Base-by-base conservation (phyloP, 1,140 invertebrate genomes). In the Rhizoglyphus robini region DNA sequence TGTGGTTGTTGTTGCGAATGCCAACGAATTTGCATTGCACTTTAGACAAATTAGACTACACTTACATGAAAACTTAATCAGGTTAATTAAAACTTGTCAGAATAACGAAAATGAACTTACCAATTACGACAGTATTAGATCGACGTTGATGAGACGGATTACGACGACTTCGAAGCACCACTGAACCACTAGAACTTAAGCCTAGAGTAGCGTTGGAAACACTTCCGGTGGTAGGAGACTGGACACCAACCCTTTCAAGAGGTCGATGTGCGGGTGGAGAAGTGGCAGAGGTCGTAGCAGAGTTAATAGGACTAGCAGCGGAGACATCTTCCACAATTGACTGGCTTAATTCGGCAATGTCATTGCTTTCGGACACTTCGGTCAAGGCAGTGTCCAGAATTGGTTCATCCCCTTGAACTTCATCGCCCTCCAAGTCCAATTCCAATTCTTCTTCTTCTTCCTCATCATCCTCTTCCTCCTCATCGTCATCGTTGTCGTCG, bases 121-220 rank as follows among this genome's bases (percentile, higher is more conserved):
- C 51, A 11, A 54, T 11, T 11, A 54, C 20, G 15, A 60, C 58
- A 5, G 58, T 60, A n/a, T 60, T 15, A 11, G 58, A 60, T 23
- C 58, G 58, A 20, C 58, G 58, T 29, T 60, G 58, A 60, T 60
- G 58, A 8, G 27, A 23, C 36, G 58, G 27, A 60, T 60, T 34
- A 18, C 25, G 57, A 8, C 25, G 57, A 59, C 31, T 59, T 8
- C 57, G 5, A 31, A 13, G 4, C 15, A 29, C 27, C 15, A 29
- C 29, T 11, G 15, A 3, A 38, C 29, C 29, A 30, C 1, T 11
- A 4, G n/a, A 2, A 20, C 8, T n/a, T 30, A 34, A 8, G 15
- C 13, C 23, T 41, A 32, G 36, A 11, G 5, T 20, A 4, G 47
- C 5, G 4, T 5, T 49, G 18, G 47, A 49, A 20, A 23, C 2